Evolutionary conservation across 2,113 vertebrate species (phyloP).

Genomic region (Nansenia antarctica): DNA sequence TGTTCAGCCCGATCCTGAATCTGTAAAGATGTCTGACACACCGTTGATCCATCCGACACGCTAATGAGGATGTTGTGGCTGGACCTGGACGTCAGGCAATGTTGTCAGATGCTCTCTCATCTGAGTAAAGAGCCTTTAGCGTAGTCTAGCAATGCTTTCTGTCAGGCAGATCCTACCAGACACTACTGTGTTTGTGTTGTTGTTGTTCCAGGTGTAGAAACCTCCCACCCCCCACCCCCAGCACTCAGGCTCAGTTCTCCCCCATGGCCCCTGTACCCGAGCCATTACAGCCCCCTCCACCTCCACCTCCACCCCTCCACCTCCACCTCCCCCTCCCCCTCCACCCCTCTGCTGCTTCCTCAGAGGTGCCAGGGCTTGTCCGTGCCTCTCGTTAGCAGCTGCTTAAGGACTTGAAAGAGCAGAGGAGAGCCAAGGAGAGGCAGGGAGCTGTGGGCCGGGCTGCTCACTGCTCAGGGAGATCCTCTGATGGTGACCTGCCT

Average conservation of each 20-base stretch:
- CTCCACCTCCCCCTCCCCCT: neutral
- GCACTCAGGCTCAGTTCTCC: neutral
- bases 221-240: neutral
- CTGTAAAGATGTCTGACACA: constrained; percentile 9
- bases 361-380: constrained; percentile 26
- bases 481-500: constrained; percentile 12
- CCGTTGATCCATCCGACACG: neutral
- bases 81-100: neutral
- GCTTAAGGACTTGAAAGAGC: constrained; percentile 61
- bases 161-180: neutral
- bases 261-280: neutral
- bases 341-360: neutral
- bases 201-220: constrained; percentile 7
- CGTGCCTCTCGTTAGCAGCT: constrained; percentile 44
- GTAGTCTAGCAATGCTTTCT: too few species aligned
- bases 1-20: constrained; percentile 7
- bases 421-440: constrained; percentile 20
- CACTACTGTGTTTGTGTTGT: neutral
- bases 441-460: constrained; percentile 34
- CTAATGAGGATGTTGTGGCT: constrained; percentile 5
- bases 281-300: neutral
- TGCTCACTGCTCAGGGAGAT: too few species aligned
- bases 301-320: neutral
- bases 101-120: neutral
- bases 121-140: too few species aligned